Conservation (phyloP, 2,113 vertebrate genomes). For the Thryonomys swinderianus region DNA sequence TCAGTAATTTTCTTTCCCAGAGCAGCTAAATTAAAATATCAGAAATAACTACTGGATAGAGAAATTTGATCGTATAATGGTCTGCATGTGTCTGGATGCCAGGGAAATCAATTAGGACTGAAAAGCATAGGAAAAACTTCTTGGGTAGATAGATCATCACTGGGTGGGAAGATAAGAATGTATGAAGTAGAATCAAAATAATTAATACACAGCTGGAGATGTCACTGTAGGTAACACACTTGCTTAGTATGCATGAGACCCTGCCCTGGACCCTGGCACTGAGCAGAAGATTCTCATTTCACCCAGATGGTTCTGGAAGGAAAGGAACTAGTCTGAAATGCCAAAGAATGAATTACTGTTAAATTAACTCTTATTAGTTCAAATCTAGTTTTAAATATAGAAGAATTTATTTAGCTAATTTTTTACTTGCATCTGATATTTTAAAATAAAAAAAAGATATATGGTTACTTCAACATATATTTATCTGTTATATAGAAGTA, state of each 20-base stretch:
- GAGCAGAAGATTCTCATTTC: neutral
- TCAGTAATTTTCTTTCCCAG: neutral
- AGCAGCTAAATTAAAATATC: neutral
- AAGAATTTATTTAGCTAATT: neutral
- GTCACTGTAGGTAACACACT: neutral
- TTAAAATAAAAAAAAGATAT: neutral
- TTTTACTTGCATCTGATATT: neutral
- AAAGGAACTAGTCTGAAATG: neutral
- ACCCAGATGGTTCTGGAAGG: neutral
- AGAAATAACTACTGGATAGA: neutral
- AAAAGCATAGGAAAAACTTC: neutral
- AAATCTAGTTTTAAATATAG: slow-evolving; percentile 1
- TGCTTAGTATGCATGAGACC: neutral
- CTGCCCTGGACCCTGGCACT: neutral
- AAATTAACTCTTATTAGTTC: neutral
- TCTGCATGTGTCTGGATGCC: neutral
- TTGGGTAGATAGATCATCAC: neutral
- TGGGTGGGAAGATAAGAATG: neutral
- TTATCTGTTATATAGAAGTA: neutral
- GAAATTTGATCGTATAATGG: neutral
- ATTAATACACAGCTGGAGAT: neutral
- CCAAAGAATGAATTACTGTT: neutral
- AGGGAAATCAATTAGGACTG: neutral
- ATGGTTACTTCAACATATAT: neutral
- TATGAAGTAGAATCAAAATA: neutral